phyloP scores from a whole-genome alignment of 2,888 invertebrate genomes.

The Drosophila sordidula region DNA sequence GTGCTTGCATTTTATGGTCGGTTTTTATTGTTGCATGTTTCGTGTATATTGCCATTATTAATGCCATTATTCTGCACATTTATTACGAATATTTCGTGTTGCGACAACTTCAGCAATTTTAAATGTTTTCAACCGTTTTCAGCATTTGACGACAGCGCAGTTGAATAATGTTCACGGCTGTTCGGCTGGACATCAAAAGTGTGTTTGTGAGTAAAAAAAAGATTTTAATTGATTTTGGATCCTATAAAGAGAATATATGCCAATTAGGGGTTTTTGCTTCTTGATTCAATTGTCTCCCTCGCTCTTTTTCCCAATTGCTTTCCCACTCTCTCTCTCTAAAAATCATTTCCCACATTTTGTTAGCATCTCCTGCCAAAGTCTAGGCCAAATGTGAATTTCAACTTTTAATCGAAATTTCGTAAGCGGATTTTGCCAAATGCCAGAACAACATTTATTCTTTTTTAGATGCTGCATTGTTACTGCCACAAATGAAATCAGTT shows the following conservation, averaged over 20 bases:
- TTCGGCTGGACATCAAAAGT: slow-evolving; percentile 17
- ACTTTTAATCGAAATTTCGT: slow-evolving; percentile 45
- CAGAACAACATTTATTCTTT: slow-evolving; percentile 12
- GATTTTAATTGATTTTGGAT: not conserved
- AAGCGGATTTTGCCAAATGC: slow-evolving; percentile 10
- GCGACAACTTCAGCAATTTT: slow-evolving; percentile 50
- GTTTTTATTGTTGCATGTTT: slow-evolving; percentile 70
- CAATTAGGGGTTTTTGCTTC: no score
- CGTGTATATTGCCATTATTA: slow-evolving; percentile 65
- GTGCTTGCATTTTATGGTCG: slow-evolving; percentile 70
- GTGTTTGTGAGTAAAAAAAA: not conserved
- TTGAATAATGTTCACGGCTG: slow-evolving; percentile 20
- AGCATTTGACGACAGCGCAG: slow-evolving; percentile 32
- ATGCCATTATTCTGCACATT: slow-evolving; percentile 66
- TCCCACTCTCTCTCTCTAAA: not conserved
- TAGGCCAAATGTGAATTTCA: slow-evolving; percentile 15
- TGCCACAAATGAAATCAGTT: slow-evolving; percentile 28
- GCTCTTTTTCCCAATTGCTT: not conserved
- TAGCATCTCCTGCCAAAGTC: no score
- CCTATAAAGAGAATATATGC: not conserved
- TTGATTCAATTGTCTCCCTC: no score
- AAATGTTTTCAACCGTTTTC: slow-evolving; percentile 21
- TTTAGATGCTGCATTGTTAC: slow-evolving; percentile 1
- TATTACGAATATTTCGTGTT: slow-evolving; percentile 53
- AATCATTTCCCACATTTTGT: slow-evolving; percentile 1